Evolutionary conservation across 2,888 invertebrate genomes (phyloP), one percentile per base, ranked within the genome.

Genomic region (Amblyteles armatorius): DNA sequence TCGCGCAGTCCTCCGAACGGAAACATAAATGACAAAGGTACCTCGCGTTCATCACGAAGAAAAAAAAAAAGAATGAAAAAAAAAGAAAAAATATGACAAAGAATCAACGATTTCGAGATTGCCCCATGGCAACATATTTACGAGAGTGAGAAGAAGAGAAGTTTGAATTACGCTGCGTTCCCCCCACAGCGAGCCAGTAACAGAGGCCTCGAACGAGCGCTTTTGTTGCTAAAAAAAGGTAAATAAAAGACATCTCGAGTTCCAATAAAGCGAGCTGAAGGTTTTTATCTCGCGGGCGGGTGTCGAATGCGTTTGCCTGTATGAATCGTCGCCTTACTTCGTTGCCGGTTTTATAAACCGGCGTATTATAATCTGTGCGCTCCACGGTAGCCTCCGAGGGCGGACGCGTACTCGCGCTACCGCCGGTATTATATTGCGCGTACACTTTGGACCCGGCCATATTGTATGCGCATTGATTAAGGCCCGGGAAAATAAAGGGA

Each of bases 1-100:
- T 71, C 67, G 86, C 89, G 88, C 92, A 92, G 92, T 92, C 44
- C 92, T 91, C 92, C 87, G 90, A 87, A 90, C 91, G 92, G 91
- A 91, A 92, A 91, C 90, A 90, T 90, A 89, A 91, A 92, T 93
- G 93, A 92, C 93, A 93, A 92, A 92, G 91, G 91, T 87, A 63
- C n/a, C 50, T 73, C 79, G 69, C 44, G 65, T 60, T 78, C 72
- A 57, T 65, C 73, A 65, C 65, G 79, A 55, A 50, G 50, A 65
- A 67, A 44, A 57, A 81, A 19, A 55, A 48, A 19, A 52, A n/a
- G 5, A 52, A 55, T 19, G 22, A 9, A 19, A 19, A 80, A 55
- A 67, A 55, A 67, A 13, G 19, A 50, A 78, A 48, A 72, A 65
- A 73, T 67, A 82, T 72, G 82, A 85, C 82, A 86, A 86, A 84